phyloP scores from a whole-genome alignment of 2,888 invertebrate species.

The Laspeyria flexula region DNA sequence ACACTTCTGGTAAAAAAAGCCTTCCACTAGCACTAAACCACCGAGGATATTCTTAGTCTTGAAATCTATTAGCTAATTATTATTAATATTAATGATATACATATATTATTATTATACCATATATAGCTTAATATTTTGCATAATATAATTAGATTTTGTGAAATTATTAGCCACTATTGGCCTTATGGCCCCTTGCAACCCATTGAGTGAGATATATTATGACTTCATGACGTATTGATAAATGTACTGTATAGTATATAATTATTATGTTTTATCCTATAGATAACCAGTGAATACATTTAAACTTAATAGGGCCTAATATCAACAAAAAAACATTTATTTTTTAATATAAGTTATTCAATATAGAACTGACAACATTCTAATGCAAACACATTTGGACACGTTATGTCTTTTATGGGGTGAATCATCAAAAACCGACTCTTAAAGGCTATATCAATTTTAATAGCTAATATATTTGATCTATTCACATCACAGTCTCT shows the following conservation, averaged over 20 bases:
- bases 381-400: too few species aligned
- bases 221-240: too few species aligned
- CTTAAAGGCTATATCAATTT: too few species aligned
- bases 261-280: too few species aligned
- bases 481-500: too few species aligned
- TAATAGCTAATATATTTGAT: too few species aligned
- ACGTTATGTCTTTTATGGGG: too few species aligned
- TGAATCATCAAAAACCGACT: too few species aligned
- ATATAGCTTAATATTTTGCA: background rate
- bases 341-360: too few species aligned
- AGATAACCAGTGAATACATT: background rate
- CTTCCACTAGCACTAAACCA: background rate
- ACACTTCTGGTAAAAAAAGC: too few species aligned
- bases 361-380: too few species aligned
- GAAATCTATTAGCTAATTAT: background rate
- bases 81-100: background rate
- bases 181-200: background rate
- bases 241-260: too few species aligned
- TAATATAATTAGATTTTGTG: background rate
- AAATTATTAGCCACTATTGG: background rate
- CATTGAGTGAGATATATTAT: constrained; percentile 8
- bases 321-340: background rate
- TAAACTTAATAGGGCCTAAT: background rate
- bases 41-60: background rate
- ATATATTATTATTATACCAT: background rate